Conservation (phyloP, 35 echinoderm and acorn worm species). For the Lytechinus pictus region DNA sequence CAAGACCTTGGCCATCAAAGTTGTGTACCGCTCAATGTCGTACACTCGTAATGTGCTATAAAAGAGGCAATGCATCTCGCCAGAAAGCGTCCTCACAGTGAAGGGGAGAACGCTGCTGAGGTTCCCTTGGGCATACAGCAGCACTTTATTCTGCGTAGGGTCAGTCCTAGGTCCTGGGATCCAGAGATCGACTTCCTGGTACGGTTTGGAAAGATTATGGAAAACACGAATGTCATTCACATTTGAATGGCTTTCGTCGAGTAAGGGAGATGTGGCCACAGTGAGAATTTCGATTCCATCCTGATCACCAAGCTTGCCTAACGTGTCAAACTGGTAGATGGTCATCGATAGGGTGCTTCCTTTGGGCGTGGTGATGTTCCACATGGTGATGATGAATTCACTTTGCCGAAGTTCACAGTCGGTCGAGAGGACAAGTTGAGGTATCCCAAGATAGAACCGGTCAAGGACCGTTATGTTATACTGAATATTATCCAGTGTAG, state of each 20-base stretch:
- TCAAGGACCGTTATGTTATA: neutral
- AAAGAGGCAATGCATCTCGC: neutral
- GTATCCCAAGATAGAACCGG: neutral
- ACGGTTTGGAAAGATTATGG: neutral
- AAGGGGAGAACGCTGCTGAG: neutral
- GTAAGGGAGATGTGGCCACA: neutral
- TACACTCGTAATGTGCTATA: neutral
- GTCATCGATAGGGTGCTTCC: neutral
- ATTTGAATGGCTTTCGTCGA: neutral
- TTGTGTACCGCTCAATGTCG: neutral
- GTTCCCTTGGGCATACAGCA: neutral
- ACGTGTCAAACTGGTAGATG: neutral
- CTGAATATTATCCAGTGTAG: neutral
- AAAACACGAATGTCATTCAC: neutral
- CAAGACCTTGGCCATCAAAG: neutral
- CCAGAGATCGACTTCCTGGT: neutral
- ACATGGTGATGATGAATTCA: neutral
- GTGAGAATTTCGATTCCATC: neutral
- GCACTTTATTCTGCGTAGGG: neutral
- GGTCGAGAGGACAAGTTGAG: neutral
- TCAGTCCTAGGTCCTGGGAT: neutral
- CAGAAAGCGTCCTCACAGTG: neutral
- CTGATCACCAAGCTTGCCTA: neutral
- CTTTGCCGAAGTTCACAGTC: neutral
- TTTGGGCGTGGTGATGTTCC: neutral